These are phyloP conservation scores for Morpho achilles DNA, from an alignment of 2,888 invertebrate genomes.

Conservation along the genomic window DNA sequence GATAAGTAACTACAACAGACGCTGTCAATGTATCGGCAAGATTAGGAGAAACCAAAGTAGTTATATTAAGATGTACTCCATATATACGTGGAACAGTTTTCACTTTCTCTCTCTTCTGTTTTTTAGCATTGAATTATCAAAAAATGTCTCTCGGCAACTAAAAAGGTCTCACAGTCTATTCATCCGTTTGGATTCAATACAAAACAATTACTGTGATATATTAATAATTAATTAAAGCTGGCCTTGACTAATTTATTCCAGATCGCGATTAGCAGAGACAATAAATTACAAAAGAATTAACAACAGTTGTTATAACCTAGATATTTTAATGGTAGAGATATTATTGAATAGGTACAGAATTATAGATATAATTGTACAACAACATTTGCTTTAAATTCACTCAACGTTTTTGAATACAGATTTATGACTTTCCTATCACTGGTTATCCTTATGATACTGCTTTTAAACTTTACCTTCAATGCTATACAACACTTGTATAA, in stretches of 20 bases:
- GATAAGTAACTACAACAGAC: too few relatives aligned
- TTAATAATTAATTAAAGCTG: constrained; percentile 14
- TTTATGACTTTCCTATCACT: background rate
- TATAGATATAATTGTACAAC: constrained; percentile 13
- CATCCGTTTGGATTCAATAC: constrained; percentile 5
- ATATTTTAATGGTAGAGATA: constrained; percentile 26
- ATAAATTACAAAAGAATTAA: constrained; percentile 30
- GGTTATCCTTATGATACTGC: constrained; percentile 1
- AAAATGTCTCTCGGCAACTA: too few relatives aligned
- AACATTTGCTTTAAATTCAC: background rate
- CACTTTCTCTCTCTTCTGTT: too few relatives aligned
- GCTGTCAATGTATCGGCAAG: too few relatives aligned
- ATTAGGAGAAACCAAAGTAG: too few relatives aligned
- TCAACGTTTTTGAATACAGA: too few relatives aligned
- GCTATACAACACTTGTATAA: too few relatives aligned
- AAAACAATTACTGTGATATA: constrained; percentile 12
- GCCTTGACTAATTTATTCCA: constrained; percentile 17
- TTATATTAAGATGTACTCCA: too few relatives aligned
- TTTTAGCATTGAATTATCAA: too few relatives aligned
- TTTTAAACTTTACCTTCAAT: constrained; percentile 2
- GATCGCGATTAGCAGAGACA: constrained; percentile 19
- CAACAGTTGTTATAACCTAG: constrained; percentile 28
- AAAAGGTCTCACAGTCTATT: too few relatives aligned
- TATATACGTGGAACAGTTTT: too few relatives aligned
- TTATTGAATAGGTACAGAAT: constrained; percentile 22